A percentile compares a stretch with the other conserved stretches of the same genome.
phyloP scores from a whole-genome alignment of 2,888 invertebrate species.

The Taphrorychus bicolor region DNA sequence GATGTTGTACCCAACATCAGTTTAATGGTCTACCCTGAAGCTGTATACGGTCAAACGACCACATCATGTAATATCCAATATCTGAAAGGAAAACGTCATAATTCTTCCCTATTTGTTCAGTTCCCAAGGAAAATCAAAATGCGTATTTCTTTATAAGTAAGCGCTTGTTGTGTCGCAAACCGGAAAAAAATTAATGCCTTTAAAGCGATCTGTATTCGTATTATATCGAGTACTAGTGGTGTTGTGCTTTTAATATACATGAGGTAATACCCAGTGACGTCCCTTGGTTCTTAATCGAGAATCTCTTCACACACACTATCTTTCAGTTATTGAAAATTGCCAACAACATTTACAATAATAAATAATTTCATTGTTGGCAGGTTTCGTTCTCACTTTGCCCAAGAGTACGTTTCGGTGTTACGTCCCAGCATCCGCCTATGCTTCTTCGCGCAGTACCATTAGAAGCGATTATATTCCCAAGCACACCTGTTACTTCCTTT shows the following conservation, averaged over 20 bases:
- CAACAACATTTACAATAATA: too few species aligned
- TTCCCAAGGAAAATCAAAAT: conserved; percentile 28
- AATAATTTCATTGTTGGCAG: too few species aligned
- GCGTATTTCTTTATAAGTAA: conserved; percentile 17
- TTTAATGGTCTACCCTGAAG: background rate
- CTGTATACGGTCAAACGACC: conserved; percentile 17
- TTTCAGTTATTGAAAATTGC: background rate
- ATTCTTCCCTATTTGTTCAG: conserved; percentile 17
- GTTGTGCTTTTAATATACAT: conserved; percentile 23
- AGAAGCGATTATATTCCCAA: conserved; percentile 5
- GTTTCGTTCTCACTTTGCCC: too few species aligned
- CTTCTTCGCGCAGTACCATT: conserved; percentile 2
- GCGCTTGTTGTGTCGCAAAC: conserved; percentile 24
- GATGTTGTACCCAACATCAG: background rate
- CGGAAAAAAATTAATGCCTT: conserved; percentile 23
- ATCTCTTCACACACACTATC: background rate
- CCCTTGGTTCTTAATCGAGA: background rate
- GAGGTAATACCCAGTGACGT: conserved; percentile 13
- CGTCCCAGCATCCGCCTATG: conserved; percentile 9
- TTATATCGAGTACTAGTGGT: conserved; percentile 4
- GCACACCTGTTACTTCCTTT: conserved; percentile 26
- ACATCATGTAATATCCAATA: conserved; percentile 15
- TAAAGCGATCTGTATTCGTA: conserved; percentile 15
- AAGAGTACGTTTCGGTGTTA: background rate
- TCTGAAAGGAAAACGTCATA: conserved; percentile 19